Percentiles rank a stretch among this genome's conserved stretches.
These are phyloP conservation scores for Sialia sialis DNA, from an alignment of 2,113 vertebrate species.

Conservation along the genomic window DNA sequence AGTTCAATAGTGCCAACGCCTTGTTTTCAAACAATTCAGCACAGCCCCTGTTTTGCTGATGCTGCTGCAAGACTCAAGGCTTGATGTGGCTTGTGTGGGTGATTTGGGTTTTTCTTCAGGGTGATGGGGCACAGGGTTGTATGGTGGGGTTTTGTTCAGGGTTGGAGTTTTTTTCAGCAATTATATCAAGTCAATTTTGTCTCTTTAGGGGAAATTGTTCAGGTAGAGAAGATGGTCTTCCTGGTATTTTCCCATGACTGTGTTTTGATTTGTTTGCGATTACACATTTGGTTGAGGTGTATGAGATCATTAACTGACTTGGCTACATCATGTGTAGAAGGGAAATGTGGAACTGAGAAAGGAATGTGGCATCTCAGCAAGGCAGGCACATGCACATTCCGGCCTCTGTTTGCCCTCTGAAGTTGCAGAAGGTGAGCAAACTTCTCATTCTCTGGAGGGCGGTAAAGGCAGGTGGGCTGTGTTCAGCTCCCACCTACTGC, in stretches of 20 bases:
- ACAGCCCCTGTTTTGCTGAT: rapidly evolving
- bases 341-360: background rate
- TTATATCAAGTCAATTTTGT: background rate
- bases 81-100: background rate
- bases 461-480: rapidly evolving
- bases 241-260: background rate
- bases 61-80: background rate
- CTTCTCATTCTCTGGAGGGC: rapidly evolving
- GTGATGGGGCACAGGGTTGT: rapidly evolving
- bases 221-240: background rate
- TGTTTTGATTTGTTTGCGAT: background rate
- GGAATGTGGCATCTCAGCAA: background rate
- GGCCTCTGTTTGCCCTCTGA: rapidly evolving
- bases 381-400: rapidly evolving
- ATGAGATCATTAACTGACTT: background rate
- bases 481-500: background rate
- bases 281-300: background rate
- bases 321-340: rapidly evolving
- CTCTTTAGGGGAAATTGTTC: background rate
- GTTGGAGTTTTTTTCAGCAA: background rate
- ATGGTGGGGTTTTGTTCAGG: background rate
- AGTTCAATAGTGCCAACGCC: rapidly evolving
- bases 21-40: background rate
- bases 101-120: background rate
- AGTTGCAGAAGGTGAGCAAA: background rate